Conservation (phyloP, 1,140 invertebrate species). For the Asobara japonica region DNA sequence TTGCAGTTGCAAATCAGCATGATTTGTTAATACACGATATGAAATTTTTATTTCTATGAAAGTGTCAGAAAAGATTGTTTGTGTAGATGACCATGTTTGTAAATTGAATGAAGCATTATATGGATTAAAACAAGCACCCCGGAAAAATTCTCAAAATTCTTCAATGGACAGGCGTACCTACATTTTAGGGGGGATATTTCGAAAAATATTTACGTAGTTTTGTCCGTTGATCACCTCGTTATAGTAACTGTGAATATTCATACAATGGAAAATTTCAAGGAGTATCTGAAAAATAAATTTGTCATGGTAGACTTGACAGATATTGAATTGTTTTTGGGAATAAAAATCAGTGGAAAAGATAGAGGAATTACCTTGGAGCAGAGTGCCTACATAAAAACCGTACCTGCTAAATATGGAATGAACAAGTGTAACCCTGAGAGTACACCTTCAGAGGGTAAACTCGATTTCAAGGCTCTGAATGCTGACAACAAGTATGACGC, state of each 20-base stretch:
- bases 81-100: constrained; percentile 2
- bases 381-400: constrained; percentile 22
- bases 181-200: constrained; percentile 8
- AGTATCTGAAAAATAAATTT: constrained; percentile 25
- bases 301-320: constrained; percentile 31
- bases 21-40: too few relatives aligned
- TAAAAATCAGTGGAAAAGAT: constrained; percentile 26
- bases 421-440: constrained; percentile 26
- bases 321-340: constrained; percentile 39
- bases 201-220: constrained; percentile 39
- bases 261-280: constrained; percentile 23
- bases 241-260: constrained; percentile 1
- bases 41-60: constrained; percentile 53
- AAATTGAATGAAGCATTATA: constrained; percentile 47
- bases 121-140: constrained; percentile 38
- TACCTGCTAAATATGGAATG: constrained; percentile 32
- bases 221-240: constrained; percentile 36
- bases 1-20: too few relatives aligned
- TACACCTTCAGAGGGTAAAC: constrained; percentile 24
- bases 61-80: constrained; percentile 42
- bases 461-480: constrained; percentile 27
- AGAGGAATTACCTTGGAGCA: constrained; percentile 21
- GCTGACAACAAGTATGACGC: constrained; percentile 20
- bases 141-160: constrained; percentile 22
- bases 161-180: constrained; percentile 28